A percentile compares a stretch with the other conserved stretches of the same genome.
Conservation (phyloP, 2,113 vertebrate species). For the Daboia siamensis region DNA sequence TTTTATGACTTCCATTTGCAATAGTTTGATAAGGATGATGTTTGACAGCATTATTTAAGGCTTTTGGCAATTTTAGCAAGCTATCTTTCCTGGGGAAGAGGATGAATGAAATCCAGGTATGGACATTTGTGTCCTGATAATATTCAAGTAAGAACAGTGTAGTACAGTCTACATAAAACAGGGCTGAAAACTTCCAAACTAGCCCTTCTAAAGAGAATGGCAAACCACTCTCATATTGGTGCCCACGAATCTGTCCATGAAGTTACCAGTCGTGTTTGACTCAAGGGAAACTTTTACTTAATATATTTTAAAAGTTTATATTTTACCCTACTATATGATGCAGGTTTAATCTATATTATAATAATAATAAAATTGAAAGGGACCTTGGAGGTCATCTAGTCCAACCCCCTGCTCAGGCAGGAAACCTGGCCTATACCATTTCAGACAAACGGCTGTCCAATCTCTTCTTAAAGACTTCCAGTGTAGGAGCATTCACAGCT, state of each 20-base stretch:
- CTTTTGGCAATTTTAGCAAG: background rate
- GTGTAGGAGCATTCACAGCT: too few species aligned
- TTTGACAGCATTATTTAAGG: background rate
- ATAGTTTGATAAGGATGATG: background rate
- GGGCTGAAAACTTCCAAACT: background rate
- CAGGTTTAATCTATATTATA: background rate
- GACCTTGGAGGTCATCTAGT: too few species aligned
- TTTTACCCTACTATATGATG: background rate
- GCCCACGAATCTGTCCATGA: background rate
- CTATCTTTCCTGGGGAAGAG: background rate
- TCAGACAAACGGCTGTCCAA: too few species aligned
- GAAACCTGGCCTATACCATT: too few species aligned
- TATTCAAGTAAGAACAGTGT: background rate
- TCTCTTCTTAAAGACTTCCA: too few species aligned
- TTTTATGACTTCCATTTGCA: background rate
- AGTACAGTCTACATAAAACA: too few species aligned
- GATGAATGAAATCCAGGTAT: background rate
- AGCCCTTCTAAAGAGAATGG: background rate
- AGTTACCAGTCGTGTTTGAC: background rate
- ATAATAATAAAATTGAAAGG: too few species aligned
- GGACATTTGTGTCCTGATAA: background rate
- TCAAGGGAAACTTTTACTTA: background rate
- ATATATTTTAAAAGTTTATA: background rate
- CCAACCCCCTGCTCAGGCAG: too few species aligned
- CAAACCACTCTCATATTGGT: background rate